phyloP scores from a whole-genome alignment of 2,797 vertebrate species.

The Taeniopygia guttata region DNA sequence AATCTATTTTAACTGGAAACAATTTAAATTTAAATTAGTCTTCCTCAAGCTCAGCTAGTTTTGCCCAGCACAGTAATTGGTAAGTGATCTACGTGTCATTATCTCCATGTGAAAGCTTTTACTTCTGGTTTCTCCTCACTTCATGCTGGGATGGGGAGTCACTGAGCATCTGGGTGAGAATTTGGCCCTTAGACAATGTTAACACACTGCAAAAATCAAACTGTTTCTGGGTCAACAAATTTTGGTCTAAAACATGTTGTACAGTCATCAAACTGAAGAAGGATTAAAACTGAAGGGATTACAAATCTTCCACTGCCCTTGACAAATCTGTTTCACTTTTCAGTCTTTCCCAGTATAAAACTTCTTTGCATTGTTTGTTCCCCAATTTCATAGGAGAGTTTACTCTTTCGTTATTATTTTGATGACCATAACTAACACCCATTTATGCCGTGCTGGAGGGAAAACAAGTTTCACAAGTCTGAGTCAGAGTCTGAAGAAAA shows the following conservation, averaged over 20 bases:
- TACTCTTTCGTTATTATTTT: neutral
- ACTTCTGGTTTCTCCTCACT: neutral
- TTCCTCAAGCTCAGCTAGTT: neutral
- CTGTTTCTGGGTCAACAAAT: neutral
- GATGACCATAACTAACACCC: neutral
- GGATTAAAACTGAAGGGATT: neutral
- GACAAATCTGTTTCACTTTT: neutral
- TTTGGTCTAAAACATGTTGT: neutral
- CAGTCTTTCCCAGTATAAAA: neutral
- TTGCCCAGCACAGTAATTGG: neutral
- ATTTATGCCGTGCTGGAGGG: neutral
- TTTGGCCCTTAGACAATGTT: neutral
- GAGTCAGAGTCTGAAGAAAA: neutral
- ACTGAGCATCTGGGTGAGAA: neutral
- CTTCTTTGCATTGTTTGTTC: neutral
- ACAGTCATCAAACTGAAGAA: neutral
- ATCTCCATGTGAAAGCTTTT: neutral
- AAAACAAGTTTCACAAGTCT: neutral
- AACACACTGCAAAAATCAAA: neutral
- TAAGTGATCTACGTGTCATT: neutral
- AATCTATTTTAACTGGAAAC: neutral
- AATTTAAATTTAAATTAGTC: neutral
- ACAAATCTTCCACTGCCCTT: neutral
- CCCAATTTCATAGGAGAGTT: neutral
- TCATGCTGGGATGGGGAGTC: accelerated